Evolutionary conservation across 2,888 invertebrate species (phyloP).

Genomic region (Nephrotoma guestfalica): DNA sequence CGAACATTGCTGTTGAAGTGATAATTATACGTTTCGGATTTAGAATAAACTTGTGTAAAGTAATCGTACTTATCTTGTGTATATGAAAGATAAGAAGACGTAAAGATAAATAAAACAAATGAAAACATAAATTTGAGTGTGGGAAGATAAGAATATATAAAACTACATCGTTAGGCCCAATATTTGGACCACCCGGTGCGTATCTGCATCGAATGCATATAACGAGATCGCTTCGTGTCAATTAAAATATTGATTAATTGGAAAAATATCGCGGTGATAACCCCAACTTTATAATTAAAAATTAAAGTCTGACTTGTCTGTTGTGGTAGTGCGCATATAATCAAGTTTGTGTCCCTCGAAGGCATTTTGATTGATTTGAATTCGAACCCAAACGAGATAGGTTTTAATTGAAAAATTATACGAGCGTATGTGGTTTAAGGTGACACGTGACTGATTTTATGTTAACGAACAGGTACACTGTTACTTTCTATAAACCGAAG

Average conservation of each 20-base stretch:
- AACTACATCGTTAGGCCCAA: neutral
- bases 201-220: too few relatives aligned
- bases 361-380: neutral
- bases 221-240: neutral
- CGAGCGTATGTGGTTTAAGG: neutral
- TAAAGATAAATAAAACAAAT: neutral
- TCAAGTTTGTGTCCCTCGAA: neutral
- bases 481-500: neutral
- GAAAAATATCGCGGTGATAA: neutral
- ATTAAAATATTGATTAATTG: neutral
- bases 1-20: neutral
- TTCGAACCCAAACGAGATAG: neutral
- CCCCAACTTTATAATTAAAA: neutral
- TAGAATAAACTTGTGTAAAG: too few relatives aligned
- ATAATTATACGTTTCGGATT: neutral
- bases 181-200: neutral
- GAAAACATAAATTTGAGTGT: neutral
- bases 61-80: neutral
- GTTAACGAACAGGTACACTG: neutral
- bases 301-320: neutral
- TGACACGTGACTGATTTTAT: neutral
- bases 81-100: neutral
- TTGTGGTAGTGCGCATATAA: neutral
- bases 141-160: neutral
- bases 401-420: neutral